Conservation (phyloP, 2,113 vertebrate genomes). For the Ondatra zibethicus region DNA sequence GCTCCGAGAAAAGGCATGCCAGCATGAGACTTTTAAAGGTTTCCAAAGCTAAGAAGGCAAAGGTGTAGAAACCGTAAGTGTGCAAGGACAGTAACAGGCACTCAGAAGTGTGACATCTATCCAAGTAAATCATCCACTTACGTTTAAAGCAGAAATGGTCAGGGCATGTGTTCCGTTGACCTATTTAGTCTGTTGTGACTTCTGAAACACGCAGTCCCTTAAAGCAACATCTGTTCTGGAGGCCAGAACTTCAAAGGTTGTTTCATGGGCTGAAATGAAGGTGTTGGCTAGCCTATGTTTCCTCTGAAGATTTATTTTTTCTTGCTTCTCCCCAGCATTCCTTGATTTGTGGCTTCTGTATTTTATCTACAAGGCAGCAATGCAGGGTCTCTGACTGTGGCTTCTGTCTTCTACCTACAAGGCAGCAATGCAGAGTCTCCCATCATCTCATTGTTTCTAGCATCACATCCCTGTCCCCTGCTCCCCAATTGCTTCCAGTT, state of each 20-base stretch:
- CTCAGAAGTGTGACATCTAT: slow-evolving; percentile 6
- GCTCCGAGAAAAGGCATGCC: neutral
- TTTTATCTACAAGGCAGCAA: neutral
- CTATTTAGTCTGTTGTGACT: neutral
- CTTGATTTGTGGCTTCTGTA: neutral
- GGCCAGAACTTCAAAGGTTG: slow-evolving; percentile 29
- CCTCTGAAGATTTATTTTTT: neutral
- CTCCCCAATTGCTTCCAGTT: neutral
- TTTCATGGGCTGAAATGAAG: neutral
- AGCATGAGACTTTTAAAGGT: neutral
- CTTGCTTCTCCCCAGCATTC: neutral
- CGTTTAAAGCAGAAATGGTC: slow-evolving; percentile 12
- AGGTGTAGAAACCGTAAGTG: neutral
- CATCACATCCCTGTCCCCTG: neutral
- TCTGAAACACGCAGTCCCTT: neutral
- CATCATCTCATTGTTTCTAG: neutral
- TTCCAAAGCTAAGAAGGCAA: slow-evolving; percentile 4
- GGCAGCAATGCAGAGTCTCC: neutral
- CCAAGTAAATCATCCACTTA: neutral
- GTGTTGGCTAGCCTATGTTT: neutral
- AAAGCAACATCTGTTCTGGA: slow-evolving; percentile 23
- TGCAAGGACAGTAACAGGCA: neutral
- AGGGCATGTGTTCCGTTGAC: neutral
- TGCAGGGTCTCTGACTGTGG: neutral
- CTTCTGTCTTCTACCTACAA: neutral